Base-by-base conservation (phyloP, 2,888 invertebrate genomes). In the Dromius quadrimaculatus region DNA sequence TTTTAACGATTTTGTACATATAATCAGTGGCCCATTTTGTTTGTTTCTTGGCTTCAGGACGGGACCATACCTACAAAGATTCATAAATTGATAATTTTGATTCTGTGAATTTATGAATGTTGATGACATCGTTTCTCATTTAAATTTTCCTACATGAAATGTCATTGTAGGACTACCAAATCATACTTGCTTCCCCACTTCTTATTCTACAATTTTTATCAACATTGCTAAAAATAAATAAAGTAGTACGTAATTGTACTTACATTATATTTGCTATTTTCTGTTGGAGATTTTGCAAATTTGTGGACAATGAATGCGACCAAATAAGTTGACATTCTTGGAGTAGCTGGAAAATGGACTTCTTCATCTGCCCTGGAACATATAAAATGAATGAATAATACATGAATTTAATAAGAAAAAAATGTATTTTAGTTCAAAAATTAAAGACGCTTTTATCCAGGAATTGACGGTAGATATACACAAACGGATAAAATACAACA, bases 301-400 rank as follows among this genome's bases (percentile, higher is more conserved):
- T 94, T 92, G 0, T 92, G 91, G 11, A 95, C 89, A 0, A 92
- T 88, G 77, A 93, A 94, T 0, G 95, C 95, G 1, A 95, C 89
- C 20, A 95, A 83, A 77, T 96, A 96, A 0, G 95, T 92, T 9
- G 93, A 93, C 94, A 95, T 96, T 19, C 76, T 22, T 0, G 86
- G 87, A n/a, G 68, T 59, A 2, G 6, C n/a, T 9, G 34, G 59
- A 4, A 59, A 59, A n/a, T 5, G 9, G 1, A 63, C 43, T 63
- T 28, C 23, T 5, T 22, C 11, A 3, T 17, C 8, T 1, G 4
- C 43, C 9, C 63, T 63, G 43, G 28, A 62, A n/a, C n/a, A n/a
- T n/a, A 38, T 36, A 19, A 36, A 1, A 23, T 13, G 41, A 41
- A 38, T 38, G 4, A 38, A 38, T 4, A 38, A 59, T 36, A 36